Evolutionary conservation across 1,140 invertebrate species (phyloP).

Genomic region (Theocolax elegans): DNA sequence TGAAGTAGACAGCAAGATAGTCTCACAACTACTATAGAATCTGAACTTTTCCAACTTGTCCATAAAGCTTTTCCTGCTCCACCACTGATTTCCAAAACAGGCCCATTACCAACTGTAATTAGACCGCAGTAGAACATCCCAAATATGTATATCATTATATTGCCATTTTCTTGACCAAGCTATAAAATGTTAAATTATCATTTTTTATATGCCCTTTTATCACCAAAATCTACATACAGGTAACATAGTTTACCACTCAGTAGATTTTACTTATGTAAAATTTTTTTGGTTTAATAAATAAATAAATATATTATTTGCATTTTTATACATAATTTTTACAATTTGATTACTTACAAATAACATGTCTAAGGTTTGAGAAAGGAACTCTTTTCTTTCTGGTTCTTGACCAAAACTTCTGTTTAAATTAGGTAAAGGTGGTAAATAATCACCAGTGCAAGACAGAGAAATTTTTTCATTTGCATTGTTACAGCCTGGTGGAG

Average conservation of each 20-base stretch:
- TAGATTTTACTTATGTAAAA: neutral
- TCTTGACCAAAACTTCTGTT: slow-evolving; percentile 70
- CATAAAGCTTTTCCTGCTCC: slow-evolving; percentile 58
- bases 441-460: slow-evolving; percentile 55
- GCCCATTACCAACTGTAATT: slow-evolving; percentile 70
- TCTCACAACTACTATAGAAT: slow-evolving; percentile 52
- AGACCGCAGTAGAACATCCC: slow-evolving; percentile 84
- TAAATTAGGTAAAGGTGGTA: slow-evolving; percentile 72
- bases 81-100: slow-evolving; percentile 58
- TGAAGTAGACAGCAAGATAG: slow-evolving; percentile 59
- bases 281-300: too few relatives aligned
- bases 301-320: neutral
- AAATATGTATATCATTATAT: slow-evolving; percentile 82
- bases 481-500: slow-evolving; percentile 35
- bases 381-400: slow-evolving; percentile 61
- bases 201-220: too few relatives aligned
- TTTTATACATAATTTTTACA: slow-evolving; percentile 25
- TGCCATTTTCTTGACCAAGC: slow-evolving; percentile 79
- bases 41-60: slow-evolving; percentile 53
- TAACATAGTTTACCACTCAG: too few relatives aligned
- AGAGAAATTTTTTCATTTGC: slow-evolving; percentile 50
- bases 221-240: too few relatives aligned
- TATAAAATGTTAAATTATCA: slow-evolving; percentile 78
- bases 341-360: slow-evolving; percentile 57
- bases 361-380: slow-evolving; percentile 59